A percentile compares a stretch with the other conserved stretches of the same genome.
These are phyloP conservation scores for Flabesymbios commensalis DNA, from an alignment of 2,888 invertebrate genomes.

Conservation along the genomic window DNA sequence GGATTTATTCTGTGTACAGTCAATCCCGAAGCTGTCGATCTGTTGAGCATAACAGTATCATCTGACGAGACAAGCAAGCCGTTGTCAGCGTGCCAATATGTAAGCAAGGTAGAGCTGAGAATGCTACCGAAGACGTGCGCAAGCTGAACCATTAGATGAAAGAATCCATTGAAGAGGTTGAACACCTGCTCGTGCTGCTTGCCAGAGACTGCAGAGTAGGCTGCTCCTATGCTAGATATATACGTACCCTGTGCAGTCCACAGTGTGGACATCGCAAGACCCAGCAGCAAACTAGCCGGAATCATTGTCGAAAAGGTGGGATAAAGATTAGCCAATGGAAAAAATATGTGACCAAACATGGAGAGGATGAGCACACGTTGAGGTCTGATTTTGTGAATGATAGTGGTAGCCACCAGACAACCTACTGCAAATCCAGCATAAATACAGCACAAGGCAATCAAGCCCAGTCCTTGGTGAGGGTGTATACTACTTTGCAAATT, in stretches of 20 bases:
- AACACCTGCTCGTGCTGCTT: constrained; percentile 42
- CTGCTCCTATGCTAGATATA: constrained; percentile 48
- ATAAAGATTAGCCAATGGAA: constrained; percentile 47
- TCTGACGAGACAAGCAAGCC: no score
- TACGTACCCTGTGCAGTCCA: constrained; percentile 56
- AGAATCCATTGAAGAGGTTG: constrained; percentile 51
- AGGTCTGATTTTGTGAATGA: constrained; percentile 47
- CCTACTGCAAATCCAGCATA: constrained; percentile 47
- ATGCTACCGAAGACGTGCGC: constrained; percentile 46
- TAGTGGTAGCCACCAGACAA: constrained; percentile 48
- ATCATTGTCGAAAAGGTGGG: constrained; percentile 47
- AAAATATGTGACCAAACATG: constrained; percentile 43
- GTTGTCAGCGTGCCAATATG: no score
- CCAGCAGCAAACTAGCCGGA: constrained; percentile 45
- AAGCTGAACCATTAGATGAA: constrained; percentile 47
- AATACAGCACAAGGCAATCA: constrained; percentile 45
- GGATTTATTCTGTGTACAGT: no score
- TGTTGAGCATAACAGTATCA: no score
- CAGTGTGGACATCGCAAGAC: constrained; percentile 45
- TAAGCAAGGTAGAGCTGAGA: constrained; percentile 52
- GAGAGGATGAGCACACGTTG: constrained; percentile 39
- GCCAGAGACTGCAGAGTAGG: constrained; percentile 42
- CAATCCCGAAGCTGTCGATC: no score
- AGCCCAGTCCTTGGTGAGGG: constrained; percentile 49
- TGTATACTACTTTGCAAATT: constrained; percentile 57